Conservation (phyloP, 2,797 vertebrate species). For the Notolabrus celidotus region DNA sequence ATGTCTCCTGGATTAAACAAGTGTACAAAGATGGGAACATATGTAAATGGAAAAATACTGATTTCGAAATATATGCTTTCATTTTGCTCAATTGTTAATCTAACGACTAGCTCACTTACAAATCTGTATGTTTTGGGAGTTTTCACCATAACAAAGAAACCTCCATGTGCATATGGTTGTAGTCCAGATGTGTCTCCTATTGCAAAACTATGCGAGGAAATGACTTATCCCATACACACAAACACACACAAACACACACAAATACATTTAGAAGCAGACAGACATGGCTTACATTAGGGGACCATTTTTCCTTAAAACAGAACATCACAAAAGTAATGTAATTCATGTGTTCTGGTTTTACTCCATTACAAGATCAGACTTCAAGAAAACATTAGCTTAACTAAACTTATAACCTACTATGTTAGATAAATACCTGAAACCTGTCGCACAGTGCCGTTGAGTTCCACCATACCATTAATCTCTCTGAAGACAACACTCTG, state of each 20-base stretch:
- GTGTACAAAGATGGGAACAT: conserved; percentile 4
- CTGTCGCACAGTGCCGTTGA: conserved; percentile 89
- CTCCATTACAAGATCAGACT: not conserved
- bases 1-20: conserved; percentile 85
- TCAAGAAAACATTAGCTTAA: not conserved
- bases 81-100: not conserved
- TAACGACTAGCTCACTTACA: conserved; percentile 84
- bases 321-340: not conserved
- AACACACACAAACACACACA: conserved; percentile 21
- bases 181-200: conserved; percentile 93
- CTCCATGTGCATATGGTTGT: conserved; percentile 93
- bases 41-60: conserved; percentile 1
- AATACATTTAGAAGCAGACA: conserved; percentile 15
- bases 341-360: not conserved
- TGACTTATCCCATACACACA: conserved; percentile 82
- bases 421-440: conserved; percentile 70
- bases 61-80: not conserved
- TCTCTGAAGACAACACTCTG: conserved; percentile 94
- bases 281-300: not conserved
- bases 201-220: conserved; percentile 94
- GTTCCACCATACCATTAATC: conserved; percentile 92
- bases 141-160: conserved; percentile 94
- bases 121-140: conserved; percentile 90
- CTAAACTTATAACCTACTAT: not conserved
- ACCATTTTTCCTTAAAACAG: not conserved